Evolutionary conservation across 2,888 invertebrate genomes (phyloP), one percentile per base, ranked within the genome.

Genomic region (Archaeoteleia sp.): DNA sequence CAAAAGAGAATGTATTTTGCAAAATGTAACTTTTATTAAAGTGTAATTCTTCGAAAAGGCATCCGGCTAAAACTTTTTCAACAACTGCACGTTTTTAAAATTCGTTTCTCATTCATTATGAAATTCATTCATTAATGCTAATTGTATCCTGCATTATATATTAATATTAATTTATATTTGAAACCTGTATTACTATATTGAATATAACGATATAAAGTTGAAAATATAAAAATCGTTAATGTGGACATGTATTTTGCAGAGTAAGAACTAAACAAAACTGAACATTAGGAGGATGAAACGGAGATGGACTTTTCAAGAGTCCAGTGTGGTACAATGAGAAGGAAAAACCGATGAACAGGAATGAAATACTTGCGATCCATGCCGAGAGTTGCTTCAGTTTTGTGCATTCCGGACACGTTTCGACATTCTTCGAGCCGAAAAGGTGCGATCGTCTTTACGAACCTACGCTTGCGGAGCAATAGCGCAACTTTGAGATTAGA

Each of bases 341-440:
- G 53, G 57, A 58, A 62, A 58, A 57, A 35, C 40, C 49, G 58
- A 48, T 62, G 57, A 62, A 68, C 57, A 58, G 43, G 62, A 63
- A 63, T 63, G 54, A 68, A 68, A 68, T 63, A 63, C 39, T 63
- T 25, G 53, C 49, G 49, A 62, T 49, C 35, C 48, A 17, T 9
- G 27, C 62, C 40, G 62, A 62, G 67, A 62, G 62, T 62, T 62
- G 46, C 39, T 34, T 42, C 40, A 42, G 37, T 17, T 42, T 54
- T 27, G 39, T 34, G 32, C 60, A 57, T 63, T 68, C 60, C 30
- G 45, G 60, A 54, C 68, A 68, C 68, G 68, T 45, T 17, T 29
- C 39, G 45, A 45, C 54, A 68, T 68, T 68, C 63, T 68, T 68
- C 63, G 63, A 63, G 35, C 45, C 54, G 43, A 67, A 67, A 57